Conservation (phyloP, 2,888 invertebrate genomes). For the Cephus spinipes region DNA sequence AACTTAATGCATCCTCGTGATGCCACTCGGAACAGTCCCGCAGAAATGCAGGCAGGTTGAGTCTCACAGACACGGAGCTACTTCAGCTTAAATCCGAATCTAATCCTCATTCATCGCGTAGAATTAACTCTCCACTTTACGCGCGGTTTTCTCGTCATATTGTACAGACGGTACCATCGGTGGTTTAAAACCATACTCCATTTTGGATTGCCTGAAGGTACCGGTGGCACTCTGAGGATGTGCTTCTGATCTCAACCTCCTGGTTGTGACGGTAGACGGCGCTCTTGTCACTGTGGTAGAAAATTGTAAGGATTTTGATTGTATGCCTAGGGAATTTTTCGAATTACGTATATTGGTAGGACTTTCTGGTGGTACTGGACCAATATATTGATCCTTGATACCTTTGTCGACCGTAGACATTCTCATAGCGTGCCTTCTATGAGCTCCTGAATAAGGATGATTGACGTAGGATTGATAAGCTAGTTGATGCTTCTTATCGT, state of each 20-base stretch:
- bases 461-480: background rate
- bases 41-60: too few relatives aligned
- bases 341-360: slow-evolving; percentile 28
- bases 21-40: too few relatives aligned
- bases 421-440: slow-evolving; percentile 37
- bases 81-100: too few relatives aligned
- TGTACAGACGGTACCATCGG: slow-evolving; percentile 84
- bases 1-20: too few relatives aligned
- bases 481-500: too few relatives aligned
- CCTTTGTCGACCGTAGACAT: slow-evolving; percentile 25
- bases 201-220: slow-evolving; percentile 75
- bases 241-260: slow-evolving; percentile 67
- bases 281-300: slow-evolving; percentile 27
- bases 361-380: slow-evolving; percentile 68
- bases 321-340: slow-evolving; percentile 10
- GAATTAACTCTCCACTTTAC: slow-evolving; percentile 48
- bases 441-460: slow-evolving; percentile 23
- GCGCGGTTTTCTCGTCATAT: slow-evolving; percentile 75
- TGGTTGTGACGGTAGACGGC: slow-evolving; percentile 31
- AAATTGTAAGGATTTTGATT: background rate
- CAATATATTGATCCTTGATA: slow-evolving; percentile 63
- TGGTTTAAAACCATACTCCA: slow-evolving; percentile 87
- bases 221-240: slow-evolving; percentile 67
- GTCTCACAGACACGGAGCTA: too few relatives aligned
- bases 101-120: background rate